A percentile compares a stretch with the other conserved stretches of the same genome.
phyloP scores from a whole-genome alignment of 2,888 invertebrate genomes.

The Plemyria rubiginata region DNA sequence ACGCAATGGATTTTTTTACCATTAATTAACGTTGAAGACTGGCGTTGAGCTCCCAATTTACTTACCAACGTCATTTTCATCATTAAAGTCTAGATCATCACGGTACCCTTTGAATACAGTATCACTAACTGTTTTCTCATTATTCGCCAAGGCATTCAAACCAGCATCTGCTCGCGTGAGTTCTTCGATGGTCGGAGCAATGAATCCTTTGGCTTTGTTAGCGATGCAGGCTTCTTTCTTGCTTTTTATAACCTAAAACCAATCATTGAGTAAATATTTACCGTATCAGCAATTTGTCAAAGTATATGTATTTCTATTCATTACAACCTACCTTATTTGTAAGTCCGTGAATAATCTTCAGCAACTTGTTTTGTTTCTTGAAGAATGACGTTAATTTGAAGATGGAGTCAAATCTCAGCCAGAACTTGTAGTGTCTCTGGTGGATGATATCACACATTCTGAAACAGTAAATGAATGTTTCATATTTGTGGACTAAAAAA shows the following conservation, averaged over 20 bases:
- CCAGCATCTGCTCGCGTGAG: slow-evolving; percentile 61
- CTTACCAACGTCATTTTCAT: slow-evolving; percentile 91
- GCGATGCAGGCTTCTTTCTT: slow-evolving; percentile 86
- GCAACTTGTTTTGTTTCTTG: slow-evolving; percentile 87
- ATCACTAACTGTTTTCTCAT: slow-evolving; percentile 70
- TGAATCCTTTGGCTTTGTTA: slow-evolving; percentile 76
- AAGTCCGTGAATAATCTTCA: slow-evolving; percentile 89
- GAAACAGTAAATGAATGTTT: slow-evolving; percentile 38
- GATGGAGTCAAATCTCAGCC: slow-evolving; percentile 89
- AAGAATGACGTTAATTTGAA: slow-evolving; percentile 89
- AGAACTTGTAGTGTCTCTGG: slow-evolving; percentile 90
- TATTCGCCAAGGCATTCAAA: slow-evolving; percentile 64
- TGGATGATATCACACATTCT: slow-evolving; percentile 93
- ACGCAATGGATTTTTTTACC: too few relatives aligned
- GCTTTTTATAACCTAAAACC: slow-evolving; percentile 80
- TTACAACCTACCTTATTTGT: slow-evolving; percentile 86
- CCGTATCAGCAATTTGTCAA: too few relatives aligned
- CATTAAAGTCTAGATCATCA: slow-evolving; percentile 92
- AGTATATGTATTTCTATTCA: too few relatives aligned
- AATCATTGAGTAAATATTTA: too few relatives aligned
- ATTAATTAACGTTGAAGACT: too few relatives aligned
- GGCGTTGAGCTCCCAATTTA: background rate
- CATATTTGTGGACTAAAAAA: too few relatives aligned
- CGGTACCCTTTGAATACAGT: slow-evolving; percentile 87
- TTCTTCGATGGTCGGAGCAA: slow-evolving; percentile 71